These are phyloP conservation scores for Drosophila melanosoma DNA, from an alignment of 2,888 invertebrate genomes.

Conservation along the genomic window DNA sequence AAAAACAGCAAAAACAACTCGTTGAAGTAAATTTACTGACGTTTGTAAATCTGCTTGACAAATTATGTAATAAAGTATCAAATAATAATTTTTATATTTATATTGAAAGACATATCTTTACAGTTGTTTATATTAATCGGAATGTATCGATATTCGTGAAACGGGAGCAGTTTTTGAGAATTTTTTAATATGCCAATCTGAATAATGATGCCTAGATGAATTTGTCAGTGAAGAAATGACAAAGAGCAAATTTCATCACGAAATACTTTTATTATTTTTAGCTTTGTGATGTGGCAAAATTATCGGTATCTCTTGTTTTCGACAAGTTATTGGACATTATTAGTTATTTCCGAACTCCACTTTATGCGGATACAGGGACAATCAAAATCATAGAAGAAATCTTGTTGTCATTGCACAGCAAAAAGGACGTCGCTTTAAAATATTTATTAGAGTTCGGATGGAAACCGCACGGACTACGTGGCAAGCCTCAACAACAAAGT, in stretches of 20 bases:
- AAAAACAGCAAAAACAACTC: constrained; percentile 5
- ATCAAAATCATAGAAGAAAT: neutral
- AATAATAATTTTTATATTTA: neutral
- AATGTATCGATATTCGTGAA: neutral
- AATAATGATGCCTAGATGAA: neutral
- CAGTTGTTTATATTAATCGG: neutral
- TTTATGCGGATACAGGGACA: neutral
- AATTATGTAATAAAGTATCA: neutral
- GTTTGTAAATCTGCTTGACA: neutral
- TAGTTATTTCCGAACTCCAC: neutral
- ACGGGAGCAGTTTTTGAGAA: neutral
- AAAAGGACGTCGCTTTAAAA: neutral
- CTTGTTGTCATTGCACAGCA: constrained; percentile 3
- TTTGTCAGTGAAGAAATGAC: neutral
- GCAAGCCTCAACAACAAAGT: neutral
- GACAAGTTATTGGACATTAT: neutral
- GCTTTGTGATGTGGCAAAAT: neutral
- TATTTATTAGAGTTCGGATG: neutral
- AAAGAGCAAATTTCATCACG: neutral
- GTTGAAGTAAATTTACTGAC: neutral
- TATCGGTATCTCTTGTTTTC: neutral
- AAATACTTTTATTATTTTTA: neutral
- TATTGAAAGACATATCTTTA: neutral
- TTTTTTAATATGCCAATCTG: neutral
- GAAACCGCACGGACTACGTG: too few relatives aligned